Conservation (phyloP, 1,140 invertebrate genomes). For the Thaumatotibia leucotreta region DNA sequence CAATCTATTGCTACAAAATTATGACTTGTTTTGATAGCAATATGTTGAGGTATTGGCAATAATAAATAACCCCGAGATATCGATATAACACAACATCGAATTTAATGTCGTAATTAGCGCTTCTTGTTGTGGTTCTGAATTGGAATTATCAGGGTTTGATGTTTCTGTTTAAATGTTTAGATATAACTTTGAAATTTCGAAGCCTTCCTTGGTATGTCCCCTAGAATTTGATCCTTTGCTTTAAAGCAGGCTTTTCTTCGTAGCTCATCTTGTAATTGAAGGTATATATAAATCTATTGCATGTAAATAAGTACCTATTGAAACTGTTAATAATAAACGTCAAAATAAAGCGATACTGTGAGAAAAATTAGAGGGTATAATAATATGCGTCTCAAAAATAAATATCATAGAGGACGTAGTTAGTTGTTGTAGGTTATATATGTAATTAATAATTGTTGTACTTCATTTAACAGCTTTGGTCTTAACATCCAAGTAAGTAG, state of each 20-base stretch:
- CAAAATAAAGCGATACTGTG: slow-evolving; percentile 76
- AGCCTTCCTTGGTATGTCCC: slow-evolving; percentile 42
- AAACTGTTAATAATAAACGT: slow-evolving; percentile 71
- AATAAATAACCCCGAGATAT: slow-evolving; percentile 45
- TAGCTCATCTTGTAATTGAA: slow-evolving; percentile 40
- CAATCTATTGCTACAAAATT: neutral
- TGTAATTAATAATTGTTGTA: slow-evolving; percentile 33
- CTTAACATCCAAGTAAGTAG: slow-evolving; percentile 11
- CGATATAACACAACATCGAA: slow-evolving; percentile 65
- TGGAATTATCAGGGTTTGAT: slow-evolving; percentile 73
- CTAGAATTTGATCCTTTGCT: slow-evolving; percentile 48
- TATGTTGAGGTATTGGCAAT: neutral
- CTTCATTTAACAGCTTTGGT: slow-evolving; percentile 12
- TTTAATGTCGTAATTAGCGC: slow-evolving; percentile 64
- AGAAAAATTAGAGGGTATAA: slow-evolving; percentile 72
- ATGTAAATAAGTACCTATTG: slow-evolving; percentile 62
- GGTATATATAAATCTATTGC: slow-evolving; percentile 43
- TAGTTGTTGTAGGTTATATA: slow-evolving; percentile 65
- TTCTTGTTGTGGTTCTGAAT: slow-evolving; percentile 63
- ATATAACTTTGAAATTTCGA: slow-evolving; percentile 29
- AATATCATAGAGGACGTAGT: slow-evolving; percentile 70
- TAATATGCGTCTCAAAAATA: slow-evolving; percentile 55
- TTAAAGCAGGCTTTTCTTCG: slow-evolving; percentile 48
- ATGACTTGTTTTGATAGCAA: neutral
- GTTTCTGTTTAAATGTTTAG: slow-evolving; percentile 54